Percentiles rank a stretch among this genome's conserved stretches.
phyloP scores from a whole-genome alignment of 2,888 invertebrate species.

The Parelbella ahira region DNA sequence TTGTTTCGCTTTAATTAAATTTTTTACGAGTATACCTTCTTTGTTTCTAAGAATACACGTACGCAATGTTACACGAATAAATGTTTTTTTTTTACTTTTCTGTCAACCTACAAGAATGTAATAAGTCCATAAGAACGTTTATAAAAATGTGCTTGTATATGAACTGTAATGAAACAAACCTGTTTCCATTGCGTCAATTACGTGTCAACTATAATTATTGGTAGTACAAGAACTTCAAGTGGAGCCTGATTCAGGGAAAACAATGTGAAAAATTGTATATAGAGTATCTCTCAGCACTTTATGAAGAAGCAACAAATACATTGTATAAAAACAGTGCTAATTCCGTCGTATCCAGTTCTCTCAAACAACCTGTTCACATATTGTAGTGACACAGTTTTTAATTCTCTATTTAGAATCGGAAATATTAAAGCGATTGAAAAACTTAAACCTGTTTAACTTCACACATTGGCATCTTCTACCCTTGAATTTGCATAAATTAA shows the following conservation, averaged over 20 bases:
- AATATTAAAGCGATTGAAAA: constrained; percentile 11
- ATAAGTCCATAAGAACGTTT: too few relatives aligned
- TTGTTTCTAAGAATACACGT: too few relatives aligned
- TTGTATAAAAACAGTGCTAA: constrained; percentile 14
- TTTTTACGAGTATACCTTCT: too few relatives aligned
- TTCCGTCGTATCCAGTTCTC: constrained; percentile 18
- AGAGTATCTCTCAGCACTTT: constrained; percentile 18
- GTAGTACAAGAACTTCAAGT: constrained; percentile 21
- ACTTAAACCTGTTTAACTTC: constrained; percentile 12
- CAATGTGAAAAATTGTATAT: too few relatives aligned
- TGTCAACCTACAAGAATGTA: too few relatives aligned
- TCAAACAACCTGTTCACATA: constrained; percentile 1
- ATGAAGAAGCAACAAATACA: too few relatives aligned
- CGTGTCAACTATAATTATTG: constrained; percentile 49
- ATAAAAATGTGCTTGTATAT: too few relatives aligned
- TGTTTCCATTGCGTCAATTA: constrained; percentile 65
- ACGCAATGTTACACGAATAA: too few relatives aligned
- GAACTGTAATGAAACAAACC: too few relatives aligned
- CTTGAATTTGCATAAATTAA: constrained; percentile 10
- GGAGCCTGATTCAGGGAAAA: constrained; percentile 1
- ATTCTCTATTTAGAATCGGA: constrained; percentile 14
- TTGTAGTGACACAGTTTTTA: constrained; percentile 17
- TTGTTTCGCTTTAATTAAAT: too few relatives aligned
- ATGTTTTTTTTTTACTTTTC: too few relatives aligned
- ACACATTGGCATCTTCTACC: constrained; percentile 1